Evolutionary conservation across 2,797 vertebrate genomes (phyloP), one percentile per base, ranked within the genome.

Genomic region (Prionace glauca): DNA sequence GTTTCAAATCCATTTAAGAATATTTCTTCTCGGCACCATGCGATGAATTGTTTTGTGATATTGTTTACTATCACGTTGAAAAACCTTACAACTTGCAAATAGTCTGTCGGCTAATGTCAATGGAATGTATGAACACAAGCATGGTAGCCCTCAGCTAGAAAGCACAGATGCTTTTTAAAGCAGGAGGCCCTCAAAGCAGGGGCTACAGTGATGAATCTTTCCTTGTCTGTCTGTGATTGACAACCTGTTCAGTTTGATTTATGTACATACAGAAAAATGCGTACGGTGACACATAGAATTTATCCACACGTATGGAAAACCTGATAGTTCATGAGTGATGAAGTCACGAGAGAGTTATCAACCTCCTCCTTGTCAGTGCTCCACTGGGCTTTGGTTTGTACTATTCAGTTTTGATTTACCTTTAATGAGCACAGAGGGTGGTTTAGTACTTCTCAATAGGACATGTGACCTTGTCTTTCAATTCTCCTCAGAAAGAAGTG

Each of bases 261-360:
- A 95, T 95, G 93, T 32, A 50, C 26, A 18, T 60, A 50, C 93
- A 72, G 45, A 95, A 60, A 74, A 95, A 56, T 74, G 45, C 71
- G 69, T 74, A 95, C 45, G 0, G 93, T 56, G 29, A 26, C 71
- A 95, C 16, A 95, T 50, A 95, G 93, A 77, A 60, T 95, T 74
- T 95, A 95, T 77, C 93, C 45, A 95, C 69, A 74, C n/a, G 45
- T 95, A 41, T 74, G 67, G 71, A 95, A 77, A 74, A n/a, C 45
- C 71, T 74, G 93, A 95, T 74, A 20, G 93, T n/a, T 77, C 24
- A 60, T 74, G 93, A 95, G 26, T 95, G 71, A 95, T 56, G 71
- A 95, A 95, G 93, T 94, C 92, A 94, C 36, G 22, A 94, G 92
- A 45, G 92, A 45, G 67, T 72, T 94, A 94, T 95, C 93, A 95